phyloP scores from a whole-genome alignment of 2,888 invertebrate genomes.

The Yponomeuta evonymella region DNA sequence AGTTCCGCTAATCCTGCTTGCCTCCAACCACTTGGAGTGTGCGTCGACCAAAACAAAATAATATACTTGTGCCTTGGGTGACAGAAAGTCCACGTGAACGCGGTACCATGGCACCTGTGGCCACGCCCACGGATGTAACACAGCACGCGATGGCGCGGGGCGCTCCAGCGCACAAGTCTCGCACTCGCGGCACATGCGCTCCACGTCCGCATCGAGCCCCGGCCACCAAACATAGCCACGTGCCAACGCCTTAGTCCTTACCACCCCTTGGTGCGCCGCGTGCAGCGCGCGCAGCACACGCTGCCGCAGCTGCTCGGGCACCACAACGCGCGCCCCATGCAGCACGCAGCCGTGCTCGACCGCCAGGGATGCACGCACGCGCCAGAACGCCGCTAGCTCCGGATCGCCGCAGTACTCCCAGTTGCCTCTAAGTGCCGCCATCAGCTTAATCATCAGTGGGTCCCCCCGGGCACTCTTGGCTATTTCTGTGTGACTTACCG shows the following conservation, averaged over 20 bases:
- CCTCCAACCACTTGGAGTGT: constrained; percentile 13
- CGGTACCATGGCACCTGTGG: constrained; percentile 11
- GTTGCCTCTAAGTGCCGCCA: not conserved
- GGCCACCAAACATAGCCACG: constrained; percentile 9
- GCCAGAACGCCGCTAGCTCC: not conserved
- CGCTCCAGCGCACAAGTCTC: not conserved
- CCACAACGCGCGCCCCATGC: not conserved
- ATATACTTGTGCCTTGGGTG: not conserved
- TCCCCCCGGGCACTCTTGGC: not conserved
- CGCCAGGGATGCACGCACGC: not conserved
- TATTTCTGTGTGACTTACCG: not conserved
- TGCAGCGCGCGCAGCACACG: not conserved
- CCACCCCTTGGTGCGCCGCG: constrained; percentile 1
- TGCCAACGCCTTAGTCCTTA: not conserved
- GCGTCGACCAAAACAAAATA: constrained; percentile 3
- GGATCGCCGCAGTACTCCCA: not conserved
- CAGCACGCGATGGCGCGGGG: not conserved
- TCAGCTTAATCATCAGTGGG: not conserved
- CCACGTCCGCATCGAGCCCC: constrained; percentile 4
- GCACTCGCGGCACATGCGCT: constrained; percentile 4
- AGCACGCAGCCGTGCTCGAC: not conserved
- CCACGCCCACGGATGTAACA: constrained; percentile 8
- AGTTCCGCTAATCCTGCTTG: not conserved
- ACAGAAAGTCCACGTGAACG: not conserved
- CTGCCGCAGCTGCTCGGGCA: not conserved